Percentiles rank a stretch among this genome's conserved stretches.
phyloP scores from a whole-genome alignment of 92 coral and sea anemone genomes.

The Porites evermanni region DNA sequence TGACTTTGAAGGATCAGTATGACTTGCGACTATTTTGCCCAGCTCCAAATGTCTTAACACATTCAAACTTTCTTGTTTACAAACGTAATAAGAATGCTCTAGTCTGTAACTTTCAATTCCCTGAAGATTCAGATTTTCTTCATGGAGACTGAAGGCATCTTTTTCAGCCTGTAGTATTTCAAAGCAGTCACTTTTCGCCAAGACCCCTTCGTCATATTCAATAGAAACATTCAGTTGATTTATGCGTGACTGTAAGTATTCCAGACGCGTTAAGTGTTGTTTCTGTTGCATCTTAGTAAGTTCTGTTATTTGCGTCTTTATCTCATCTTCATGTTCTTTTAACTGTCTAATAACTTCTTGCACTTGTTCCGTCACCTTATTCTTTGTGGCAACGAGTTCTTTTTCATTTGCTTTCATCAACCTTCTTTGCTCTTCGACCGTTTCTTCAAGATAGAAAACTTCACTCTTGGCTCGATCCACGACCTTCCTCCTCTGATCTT shows the following conservation, averaged over 20 bases:
- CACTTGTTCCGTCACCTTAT: not conserved
- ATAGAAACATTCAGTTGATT: not conserved
- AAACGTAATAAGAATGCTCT: not conserved
- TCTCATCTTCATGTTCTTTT: conserved; percentile 5
- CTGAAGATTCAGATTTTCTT: not conserved
- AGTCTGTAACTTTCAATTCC: conserved; percentile 1
- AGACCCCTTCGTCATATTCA: not conserved
- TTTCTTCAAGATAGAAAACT: not conserved
- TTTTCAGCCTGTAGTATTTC: conserved; percentile 1
- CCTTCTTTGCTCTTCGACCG: not conserved
- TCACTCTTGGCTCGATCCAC: not conserved
- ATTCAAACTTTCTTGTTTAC: not conserved
- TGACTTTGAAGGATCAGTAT: conserved; percentile 14
- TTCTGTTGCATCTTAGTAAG: not conserved
- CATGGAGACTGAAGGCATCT: not conserved
- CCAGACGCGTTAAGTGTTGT: not conserved
- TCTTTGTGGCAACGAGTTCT: not conserved
- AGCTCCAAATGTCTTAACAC: not conserved
- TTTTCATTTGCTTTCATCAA: not conserved
- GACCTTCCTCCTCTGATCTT: not conserved
- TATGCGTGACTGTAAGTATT: not conserved
- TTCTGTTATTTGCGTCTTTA: not conserved
- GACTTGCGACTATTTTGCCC: not conserved
- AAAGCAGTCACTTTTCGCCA: not conserved
- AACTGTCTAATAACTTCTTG: not conserved